A percentile compares a stretch with the other conserved stretches of the same genome.
phyloP scores from a whole-genome alignment of 2,797 vertebrate species.

The Falco peregrinus region DNA sequence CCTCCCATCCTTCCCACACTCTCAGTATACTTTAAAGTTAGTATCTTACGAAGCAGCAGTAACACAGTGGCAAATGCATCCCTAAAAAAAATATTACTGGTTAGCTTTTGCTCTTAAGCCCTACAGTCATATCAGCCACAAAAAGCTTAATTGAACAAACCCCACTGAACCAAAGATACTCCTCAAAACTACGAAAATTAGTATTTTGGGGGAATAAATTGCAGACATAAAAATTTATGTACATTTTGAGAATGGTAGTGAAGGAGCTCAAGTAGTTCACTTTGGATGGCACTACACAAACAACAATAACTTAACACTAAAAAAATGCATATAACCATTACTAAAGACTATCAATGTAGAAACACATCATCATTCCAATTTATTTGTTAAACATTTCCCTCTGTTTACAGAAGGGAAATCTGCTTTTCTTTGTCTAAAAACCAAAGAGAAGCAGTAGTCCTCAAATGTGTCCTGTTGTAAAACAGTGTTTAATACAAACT shows the following conservation, averaged over 20 bases:
- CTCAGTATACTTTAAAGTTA: neutral
- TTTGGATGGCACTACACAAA: neutral
- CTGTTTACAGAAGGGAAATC: slow-evolving; percentile 5
- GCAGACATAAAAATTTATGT: neutral
- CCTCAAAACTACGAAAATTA: neutral
- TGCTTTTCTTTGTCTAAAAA: neutral
- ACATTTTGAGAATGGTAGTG: neutral
- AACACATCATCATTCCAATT: neutral
- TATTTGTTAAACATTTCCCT: neutral
- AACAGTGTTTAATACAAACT: slow-evolving; percentile 6
- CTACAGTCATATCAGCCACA: neutral
- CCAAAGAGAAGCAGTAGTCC: neutral
- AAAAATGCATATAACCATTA: neutral
- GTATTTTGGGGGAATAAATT: neutral
- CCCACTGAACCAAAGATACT: neutral
- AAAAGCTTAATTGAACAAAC: neutral
- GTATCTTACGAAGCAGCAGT: neutral
- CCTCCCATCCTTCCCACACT: neutral
- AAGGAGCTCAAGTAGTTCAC: neutral
- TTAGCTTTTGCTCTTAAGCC: neutral
- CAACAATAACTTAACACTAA: neutral
- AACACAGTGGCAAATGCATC: neutral
- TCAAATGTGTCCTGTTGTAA: slow-evolving; percentile 10
- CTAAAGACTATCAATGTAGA: neutral
- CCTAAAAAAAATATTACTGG: neutral